These are phyloP conservation scores for Nebria ingens DNA, from an alignment of 1,140 invertebrate genomes.

Conservation along the genomic window DNA sequence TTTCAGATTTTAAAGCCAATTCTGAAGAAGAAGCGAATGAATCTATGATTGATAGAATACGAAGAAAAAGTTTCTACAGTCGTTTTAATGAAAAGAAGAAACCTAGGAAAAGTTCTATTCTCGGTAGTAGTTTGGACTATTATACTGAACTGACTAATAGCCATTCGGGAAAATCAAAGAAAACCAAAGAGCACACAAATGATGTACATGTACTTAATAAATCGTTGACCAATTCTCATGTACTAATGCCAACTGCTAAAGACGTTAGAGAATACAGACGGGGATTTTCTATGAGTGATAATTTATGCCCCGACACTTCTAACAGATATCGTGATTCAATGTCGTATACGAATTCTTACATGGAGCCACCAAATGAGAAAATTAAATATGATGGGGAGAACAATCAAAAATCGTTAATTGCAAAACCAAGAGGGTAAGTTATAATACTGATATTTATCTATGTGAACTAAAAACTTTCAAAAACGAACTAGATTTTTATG, in stretches of 20 bases:
- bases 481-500: too few species aligned
- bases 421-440: neutral
- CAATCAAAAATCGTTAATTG: neutral
- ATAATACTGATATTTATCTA: neutral
- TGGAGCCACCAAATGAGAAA: too few species aligned
- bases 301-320: neutral
- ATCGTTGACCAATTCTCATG: neutral
- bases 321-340: neutral
- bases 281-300: neutral
- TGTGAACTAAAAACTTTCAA: neutral
- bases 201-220: neutral
- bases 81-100: constrained; percentile 74
- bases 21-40: constrained; percentile 31
- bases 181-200: neutral
- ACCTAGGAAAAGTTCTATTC: constrained; percentile 21
- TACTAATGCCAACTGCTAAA: neutral
- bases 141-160: neutral
- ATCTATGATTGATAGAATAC: constrained; percentile 67
- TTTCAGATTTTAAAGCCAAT: constrained; percentile 39
- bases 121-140: neutral
- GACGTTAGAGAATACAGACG: neutral
- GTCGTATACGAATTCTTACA: neutral
- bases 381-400: neutral
- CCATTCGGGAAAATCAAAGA: neutral
- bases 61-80: constrained; percentile 78